Percentiles rank a stretch among this genome's conserved stretches.
phyloP scores from a whole-genome alignment of 2,888 invertebrate genomes.

The Cephus nigrinus region DNA sequence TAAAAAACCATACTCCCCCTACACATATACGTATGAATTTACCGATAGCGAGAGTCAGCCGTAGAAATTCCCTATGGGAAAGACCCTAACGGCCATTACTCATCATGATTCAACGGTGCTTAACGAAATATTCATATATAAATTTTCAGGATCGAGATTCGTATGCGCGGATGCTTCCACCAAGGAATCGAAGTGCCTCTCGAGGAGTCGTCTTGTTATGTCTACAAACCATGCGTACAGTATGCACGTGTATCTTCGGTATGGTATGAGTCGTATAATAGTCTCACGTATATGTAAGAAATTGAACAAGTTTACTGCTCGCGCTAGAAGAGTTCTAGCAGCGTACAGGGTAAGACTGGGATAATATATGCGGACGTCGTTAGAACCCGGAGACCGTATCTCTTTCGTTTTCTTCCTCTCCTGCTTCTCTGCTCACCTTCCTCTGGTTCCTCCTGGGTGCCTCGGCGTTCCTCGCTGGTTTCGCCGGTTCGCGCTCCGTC shows the following conservation, averaged over 20 bases:
- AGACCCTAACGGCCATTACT: neutral
- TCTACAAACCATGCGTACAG: neutral
- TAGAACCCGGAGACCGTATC: neutral
- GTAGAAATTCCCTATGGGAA: neutral
- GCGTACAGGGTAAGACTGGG: neutral
- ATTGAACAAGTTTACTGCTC: neutral
- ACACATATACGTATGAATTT: neutral
- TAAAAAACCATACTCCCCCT: neutral
- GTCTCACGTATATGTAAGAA: neutral
- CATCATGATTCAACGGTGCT: too few species aligned
- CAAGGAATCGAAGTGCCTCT: too few species aligned
- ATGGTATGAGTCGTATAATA: neutral
- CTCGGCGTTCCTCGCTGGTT: neutral
- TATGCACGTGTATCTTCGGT: neutral
- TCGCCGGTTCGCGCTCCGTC: neutral
- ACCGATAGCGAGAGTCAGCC: neutral
- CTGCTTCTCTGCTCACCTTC: neutral
- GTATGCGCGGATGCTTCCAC: too few species aligned
- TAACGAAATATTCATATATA: too few species aligned
- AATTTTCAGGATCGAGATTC: too few species aligned
- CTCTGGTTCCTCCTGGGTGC: neutral
- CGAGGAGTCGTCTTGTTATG: too few species aligned
- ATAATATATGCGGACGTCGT: neutral
- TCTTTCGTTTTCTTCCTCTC: neutral
- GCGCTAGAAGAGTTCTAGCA: neutral